Evolutionary conservation across 2,888 invertebrate genomes (phyloP).

Genomic region (Plagodis pulveraria): DNA sequence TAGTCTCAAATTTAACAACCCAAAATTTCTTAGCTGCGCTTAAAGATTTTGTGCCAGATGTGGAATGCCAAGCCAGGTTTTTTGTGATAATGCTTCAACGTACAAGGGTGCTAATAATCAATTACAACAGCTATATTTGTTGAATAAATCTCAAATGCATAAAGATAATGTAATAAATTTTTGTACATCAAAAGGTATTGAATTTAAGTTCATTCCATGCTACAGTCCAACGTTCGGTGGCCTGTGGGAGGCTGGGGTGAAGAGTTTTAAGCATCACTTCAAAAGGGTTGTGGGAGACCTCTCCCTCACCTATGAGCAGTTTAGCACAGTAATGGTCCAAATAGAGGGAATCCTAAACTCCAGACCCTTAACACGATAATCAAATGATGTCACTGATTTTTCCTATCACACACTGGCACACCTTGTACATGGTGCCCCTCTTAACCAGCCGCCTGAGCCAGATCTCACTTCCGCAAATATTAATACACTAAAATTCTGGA

Average conservation of each 20-base stretch:
- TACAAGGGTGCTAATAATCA: constrained; percentile 2
- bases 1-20: constrained; percentile 1
- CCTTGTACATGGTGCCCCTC: constrained; percentile 16
- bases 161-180: constrained; percentile 1
- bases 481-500: constrained; percentile 18
- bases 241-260: too few relatives aligned
- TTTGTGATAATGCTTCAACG: background rate
- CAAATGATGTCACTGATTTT: background rate
- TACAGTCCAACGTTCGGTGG: constrained; percentile 2
- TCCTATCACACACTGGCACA: constrained; percentile 13
- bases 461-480: constrained; percentile 6
- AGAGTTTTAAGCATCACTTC: constrained; percentile 17
- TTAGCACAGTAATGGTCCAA: constrained; percentile 5
- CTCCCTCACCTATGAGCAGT: constrained; percentile 13
- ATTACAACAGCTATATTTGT: background rate
- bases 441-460: constrained; percentile 13
- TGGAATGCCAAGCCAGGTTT: background rate
- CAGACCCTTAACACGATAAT: constrained; percentile 7
- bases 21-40: background rate
- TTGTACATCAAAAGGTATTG: constrained; percentile 2
- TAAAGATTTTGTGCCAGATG: background rate
- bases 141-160: background rate
- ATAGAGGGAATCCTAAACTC: constrained; percentile 17
- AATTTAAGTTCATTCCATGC: constrained; percentile 2
- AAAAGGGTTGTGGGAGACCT: constrained; percentile 14